Base-by-base conservation (phyloP, 2,797 vertebrate genomes). In the Sebastiscus tertius region DNA sequence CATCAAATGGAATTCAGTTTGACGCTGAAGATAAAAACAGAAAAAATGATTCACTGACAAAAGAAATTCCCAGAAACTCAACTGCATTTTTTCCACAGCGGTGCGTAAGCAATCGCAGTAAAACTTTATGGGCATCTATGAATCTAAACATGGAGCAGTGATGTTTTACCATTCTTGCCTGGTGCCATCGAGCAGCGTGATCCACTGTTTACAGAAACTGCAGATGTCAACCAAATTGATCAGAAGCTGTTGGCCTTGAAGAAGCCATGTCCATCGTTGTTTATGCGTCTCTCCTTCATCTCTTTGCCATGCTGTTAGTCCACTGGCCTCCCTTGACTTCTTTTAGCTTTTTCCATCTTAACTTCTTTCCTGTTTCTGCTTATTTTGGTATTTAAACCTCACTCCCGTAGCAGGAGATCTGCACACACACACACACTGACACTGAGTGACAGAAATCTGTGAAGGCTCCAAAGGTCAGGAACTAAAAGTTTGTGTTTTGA, bases 1-100 rank as follows among this genome's bases (percentile, higher is more conserved):
- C 71, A 80, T 86, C 72, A 85, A 81, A 77, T 22, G 3, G 29
- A 82, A 86, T 77, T 80, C 29, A 86, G 75, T 71, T 83, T 61
- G 87, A 87, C 56, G 18, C 9, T 27, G 42, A 80, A 77, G 64
- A 83, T 74, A 73, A 82, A 65, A 85, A 81, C 7, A 24, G 66
- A 67, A 80, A 84, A 84, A 73, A 62, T 22, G 0, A 34, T 75
- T 74, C 12, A 60, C 8, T 52, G 29, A 70, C 54, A 74, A 68
- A 77, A 67, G 20, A 77, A 60, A 67, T 75, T 86, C 66, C 74
- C 27, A 77, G 69, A 75, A 84, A 78, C 65, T 27, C 9, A 0
- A 60, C n/a, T 39, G 18, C 69, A 60, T 72, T 77, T 80, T 75
- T 79, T 61, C 65, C 69, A 74, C 75, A 81, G 83, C 79, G 76